Evolutionary conservation across 2,888 invertebrate genomes (phyloP), one percentile per base, ranked within the genome.

Genomic region (Liposcelis brunnea): DNA sequence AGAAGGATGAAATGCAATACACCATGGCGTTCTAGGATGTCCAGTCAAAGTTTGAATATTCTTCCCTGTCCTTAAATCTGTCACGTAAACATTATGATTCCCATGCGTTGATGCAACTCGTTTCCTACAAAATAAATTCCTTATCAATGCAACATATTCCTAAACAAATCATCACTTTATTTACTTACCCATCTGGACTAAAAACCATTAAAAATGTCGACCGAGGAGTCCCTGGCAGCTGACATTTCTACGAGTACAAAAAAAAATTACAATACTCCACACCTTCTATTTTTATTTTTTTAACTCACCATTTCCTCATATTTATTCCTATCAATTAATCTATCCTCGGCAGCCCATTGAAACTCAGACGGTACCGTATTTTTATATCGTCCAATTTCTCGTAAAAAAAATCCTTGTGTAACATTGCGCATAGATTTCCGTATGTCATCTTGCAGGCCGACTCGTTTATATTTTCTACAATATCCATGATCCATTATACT

Each of bases 1-100:
- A 6, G 80, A 76, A 0, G 87, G 87, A 65, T 89, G 89, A 61
- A 87, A 90, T 35, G 84, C 83, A 43, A 89, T 75, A 57, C 85
- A 85, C 90, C 90, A 90, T 1, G 89, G 89, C 11, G 87, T 89
- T 31, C 89, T 69, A 2, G 85, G 85, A 63, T 90, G 89, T 0
- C 87, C 87, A 32, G 74, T 71, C 45, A 89, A 61, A 33, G 80
- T 80, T 54, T 76, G 75, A 18, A 83, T 73, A 58, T 83, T 80
- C 58, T 79, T 80, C 1, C 85, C 85, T 54, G 75, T 83, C 15
- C 75, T 71, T 34, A 86, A 62, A 57, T 87, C 83, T 12, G 81
- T 82, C 21, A 90, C 79, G 60, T 87, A 83, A 31, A 90, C 79
- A 60, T 81, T 80, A 59, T 89, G 89, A 61, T 90, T 86, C 15